phyloP scores from a whole-genome alignment of 1,140 invertebrate species.

The Papilio helenus region DNA sequence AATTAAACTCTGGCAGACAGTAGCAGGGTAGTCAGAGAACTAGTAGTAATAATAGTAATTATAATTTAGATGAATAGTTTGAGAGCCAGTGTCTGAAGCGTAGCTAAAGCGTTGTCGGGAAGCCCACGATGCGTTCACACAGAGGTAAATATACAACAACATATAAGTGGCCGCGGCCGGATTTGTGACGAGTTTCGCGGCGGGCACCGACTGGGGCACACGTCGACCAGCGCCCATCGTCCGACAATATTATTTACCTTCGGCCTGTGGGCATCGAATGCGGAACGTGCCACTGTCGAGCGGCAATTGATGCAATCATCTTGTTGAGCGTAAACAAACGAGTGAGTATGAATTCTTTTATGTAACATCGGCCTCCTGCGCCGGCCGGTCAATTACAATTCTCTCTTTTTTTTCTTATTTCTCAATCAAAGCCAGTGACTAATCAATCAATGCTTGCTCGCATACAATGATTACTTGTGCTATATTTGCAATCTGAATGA shows the following conservation, averaged over 20 bases:
- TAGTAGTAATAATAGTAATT: neutral
- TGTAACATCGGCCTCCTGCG: constrained; percentile 57
- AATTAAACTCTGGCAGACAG: neutral
- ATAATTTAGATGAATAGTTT: constrained; percentile 6
- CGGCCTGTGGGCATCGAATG: constrained; percentile 50
- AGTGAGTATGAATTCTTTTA: constrained; percentile 69
- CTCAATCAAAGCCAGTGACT: constrained; percentile 23
- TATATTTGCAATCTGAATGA: constrained; percentile 4
- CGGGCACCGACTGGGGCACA: constrained; percentile 58
- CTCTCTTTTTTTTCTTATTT: constrained; percentile 28
- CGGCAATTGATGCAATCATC: constrained; percentile 78
- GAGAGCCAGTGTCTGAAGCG: constrained; percentile 26
- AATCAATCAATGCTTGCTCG: constrained; percentile 3
- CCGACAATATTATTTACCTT: constrained; percentile 48
- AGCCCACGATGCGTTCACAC: constrained; percentile 45
- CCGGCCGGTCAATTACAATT: constrained; percentile 53
- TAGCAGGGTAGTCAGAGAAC: neutral
- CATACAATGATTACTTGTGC: constrained; percentile 2
- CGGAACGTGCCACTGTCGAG: constrained; percentile 74
- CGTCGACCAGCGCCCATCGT: constrained; percentile 49
- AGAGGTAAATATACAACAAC: constrained; percentile 50
- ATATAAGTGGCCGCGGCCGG: constrained; percentile 50
- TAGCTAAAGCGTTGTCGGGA: constrained; percentile 41
- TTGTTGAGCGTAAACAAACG: constrained; percentile 78
- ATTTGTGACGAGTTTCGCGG: constrained; percentile 66